Conservation (phyloP, 1,140 invertebrate species). For the Nasonia giraulti region DNA sequence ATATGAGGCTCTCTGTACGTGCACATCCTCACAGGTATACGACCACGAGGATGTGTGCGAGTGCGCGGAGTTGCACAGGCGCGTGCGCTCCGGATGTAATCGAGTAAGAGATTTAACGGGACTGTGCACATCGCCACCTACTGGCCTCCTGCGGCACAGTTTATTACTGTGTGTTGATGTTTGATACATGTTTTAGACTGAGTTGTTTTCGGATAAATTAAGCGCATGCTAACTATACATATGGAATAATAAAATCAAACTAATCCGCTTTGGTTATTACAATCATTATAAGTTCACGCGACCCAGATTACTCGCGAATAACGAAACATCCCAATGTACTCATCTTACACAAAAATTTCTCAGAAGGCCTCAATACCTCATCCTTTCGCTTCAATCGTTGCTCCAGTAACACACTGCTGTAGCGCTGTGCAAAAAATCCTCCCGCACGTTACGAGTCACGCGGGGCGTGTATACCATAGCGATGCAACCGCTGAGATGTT, state of each 20-base stretch:
- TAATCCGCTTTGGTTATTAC: no score
- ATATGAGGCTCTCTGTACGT: not conserved
- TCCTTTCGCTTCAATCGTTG: not conserved
- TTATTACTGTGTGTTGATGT: not conserved
- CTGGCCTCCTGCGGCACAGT: not conserved
- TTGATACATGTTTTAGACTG: not conserved
- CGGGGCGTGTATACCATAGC: not conserved
- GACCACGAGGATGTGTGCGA: not conserved
- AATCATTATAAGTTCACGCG: not conserved
- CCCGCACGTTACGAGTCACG: not conserved
- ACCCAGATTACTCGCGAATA: not conserved
- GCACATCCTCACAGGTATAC: not conserved
- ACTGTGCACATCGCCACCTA: not conserved
- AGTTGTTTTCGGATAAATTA: not conserved
- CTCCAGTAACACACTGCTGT: not conserved
- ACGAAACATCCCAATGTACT: not conserved
- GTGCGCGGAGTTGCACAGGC: not conserved
- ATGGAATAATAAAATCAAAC: not conserved
- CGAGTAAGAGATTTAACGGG: not conserved
- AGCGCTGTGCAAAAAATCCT: not conserved
- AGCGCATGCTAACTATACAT: no score
- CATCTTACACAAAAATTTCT: not conserved
- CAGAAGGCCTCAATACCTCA: not conserved
- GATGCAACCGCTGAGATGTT: not conserved
- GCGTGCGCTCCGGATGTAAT: constrained; percentile 8